Evolutionary conservation across 1,140 invertebrate species (phyloP).

Genomic region (Zaprionus davidi): DNA sequence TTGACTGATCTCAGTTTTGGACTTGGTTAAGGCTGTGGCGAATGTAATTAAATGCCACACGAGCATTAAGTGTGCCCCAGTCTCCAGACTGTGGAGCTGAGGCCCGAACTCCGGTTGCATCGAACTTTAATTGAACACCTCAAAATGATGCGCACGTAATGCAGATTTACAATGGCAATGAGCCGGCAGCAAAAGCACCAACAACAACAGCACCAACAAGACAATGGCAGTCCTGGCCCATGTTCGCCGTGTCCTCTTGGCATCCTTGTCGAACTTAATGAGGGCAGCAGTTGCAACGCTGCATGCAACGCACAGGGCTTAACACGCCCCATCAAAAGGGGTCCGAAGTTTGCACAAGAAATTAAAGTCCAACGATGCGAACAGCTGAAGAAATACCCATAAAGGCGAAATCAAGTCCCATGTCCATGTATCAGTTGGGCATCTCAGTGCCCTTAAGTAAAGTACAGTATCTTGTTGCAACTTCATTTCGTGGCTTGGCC

Average conservation of each 20-base stretch:
- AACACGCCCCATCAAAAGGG: constrained; percentile 75
- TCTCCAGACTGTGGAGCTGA: background rate
- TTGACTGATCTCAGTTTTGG: background rate
- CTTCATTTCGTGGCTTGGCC: constrained; percentile 79
- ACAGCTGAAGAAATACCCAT: constrained; percentile 49
- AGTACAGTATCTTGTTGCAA: constrained; percentile 83
- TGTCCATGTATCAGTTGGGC: constrained; percentile 77
- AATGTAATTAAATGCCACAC: constrained; percentile 65
- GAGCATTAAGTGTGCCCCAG: constrained; percentile 47
- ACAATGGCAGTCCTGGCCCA: constrained; percentile 59
- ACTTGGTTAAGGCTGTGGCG: constrained; percentile 1
- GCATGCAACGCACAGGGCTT: constrained; percentile 55
- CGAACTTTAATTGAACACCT: constrained; percentile 77
- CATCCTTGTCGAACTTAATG: constrained; percentile 61
- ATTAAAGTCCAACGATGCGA: constrained; percentile 60
- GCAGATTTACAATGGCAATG: constrained; percentile 75
- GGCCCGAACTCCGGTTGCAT: constrained; percentile 20
- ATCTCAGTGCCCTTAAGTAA: constrained; percentile 82
- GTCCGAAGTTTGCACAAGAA: constrained; percentile 80
- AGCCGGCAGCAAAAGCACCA: constrained; percentile 19
- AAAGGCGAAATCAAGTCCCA: constrained; percentile 68
- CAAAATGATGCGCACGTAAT: constrained; percentile 81
- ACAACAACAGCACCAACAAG: constrained; percentile 37
- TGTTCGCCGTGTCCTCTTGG: constrained; percentile 42
- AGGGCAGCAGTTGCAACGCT: constrained; percentile 52